Base-by-base conservation (phyloP, 2,888 invertebrate species). In the Abrostola tripartita region DNA sequence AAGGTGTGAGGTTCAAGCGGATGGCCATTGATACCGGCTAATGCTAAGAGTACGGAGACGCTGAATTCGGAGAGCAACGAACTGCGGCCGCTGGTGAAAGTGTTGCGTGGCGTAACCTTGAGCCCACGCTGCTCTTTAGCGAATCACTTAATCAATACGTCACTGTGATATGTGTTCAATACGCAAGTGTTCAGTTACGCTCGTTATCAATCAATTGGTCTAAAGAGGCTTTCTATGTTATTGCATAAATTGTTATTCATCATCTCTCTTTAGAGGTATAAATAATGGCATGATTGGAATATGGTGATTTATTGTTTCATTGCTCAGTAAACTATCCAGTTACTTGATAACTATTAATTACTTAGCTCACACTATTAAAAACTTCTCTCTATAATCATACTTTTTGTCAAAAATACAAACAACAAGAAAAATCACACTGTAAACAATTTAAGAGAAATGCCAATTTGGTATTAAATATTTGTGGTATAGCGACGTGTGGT, bases 11-110 rank as follows among this genome's bases (percentile, higher is more conserved):
- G 82, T 76, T 83, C 72, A 79, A 82, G 83, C 78, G 85, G 81
- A 64, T 78, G 62, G 73, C 82, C 87, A 86, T 87, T 88, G 84
- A 85, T 85, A 76, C 69, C 54, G 72, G 65, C 66, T 77, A 44
- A 61, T 58, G 57, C 72, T 61, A 60, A 52, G 76, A 76, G 76
- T 73, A 66, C 68, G 73, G 85, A 85, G 87, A 81, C 86, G 91
- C 88, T 88, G 90, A 93, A 87, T 94, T 93, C 81, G 93, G 90
- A 91, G 94, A 91, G 94, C 93, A 93, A 92, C 89, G 94, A 94
- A 93, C 94, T 93, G 86, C 83, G 81, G 80, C 67, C 70, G 75
- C 77, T 85, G 87, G 94, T 85, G 94, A 94, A 94, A 94, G 94
- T 94, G 91, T 90, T 93, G 77, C 72, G 88, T 90, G 90, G 87